Evolutionary conservation across 2,888 invertebrate genomes (phyloP).

Genomic region (Parascotia fuliginaria): DNA sequence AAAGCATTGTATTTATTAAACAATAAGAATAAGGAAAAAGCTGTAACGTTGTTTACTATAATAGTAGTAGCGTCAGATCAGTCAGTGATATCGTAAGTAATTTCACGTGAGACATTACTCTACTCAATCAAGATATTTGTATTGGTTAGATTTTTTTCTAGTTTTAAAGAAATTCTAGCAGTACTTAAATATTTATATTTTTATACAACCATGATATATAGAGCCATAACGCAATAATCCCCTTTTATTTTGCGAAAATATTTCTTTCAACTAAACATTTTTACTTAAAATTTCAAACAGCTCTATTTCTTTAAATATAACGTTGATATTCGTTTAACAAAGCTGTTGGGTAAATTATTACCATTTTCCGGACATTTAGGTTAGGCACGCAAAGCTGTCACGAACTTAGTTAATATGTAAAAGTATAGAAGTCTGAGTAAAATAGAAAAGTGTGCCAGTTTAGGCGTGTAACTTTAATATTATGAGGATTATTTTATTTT

Average conservation of each 20-base stretch:
- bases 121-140: too few species aligned
- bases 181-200: too few species aligned
- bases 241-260: conserved; percentile 53
- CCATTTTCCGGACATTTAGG: conserved; percentile 41
- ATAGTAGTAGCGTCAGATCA: too few species aligned
- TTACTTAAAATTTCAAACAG: conserved; percentile 5
- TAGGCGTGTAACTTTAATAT: not conserved
- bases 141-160: too few species aligned
- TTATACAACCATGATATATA: conserved; percentile 4
- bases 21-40: too few species aligned
- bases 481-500: too few species aligned
- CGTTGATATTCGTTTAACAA: conserved; percentile 27
- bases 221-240: conserved; percentile 31
- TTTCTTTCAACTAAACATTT: conserved; percentile 2
- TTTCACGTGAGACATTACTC: too few species aligned
- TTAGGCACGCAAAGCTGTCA: conserved; percentile 54
- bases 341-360: conserved; percentile 16
- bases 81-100: too few species aligned
- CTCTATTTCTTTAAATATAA: conserved; percentile 21
- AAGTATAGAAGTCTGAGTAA: conserved; percentile 13
- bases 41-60: too few species aligned
- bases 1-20: too few species aligned
- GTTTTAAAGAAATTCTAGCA: too few species aligned
- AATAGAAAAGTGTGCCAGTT: conserved; percentile 16
- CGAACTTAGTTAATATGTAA: conserved; percentile 42